phyloP scores from a whole-genome alignment of 2,113 vertebrate genomes.

The Motacilla alba region DNA sequence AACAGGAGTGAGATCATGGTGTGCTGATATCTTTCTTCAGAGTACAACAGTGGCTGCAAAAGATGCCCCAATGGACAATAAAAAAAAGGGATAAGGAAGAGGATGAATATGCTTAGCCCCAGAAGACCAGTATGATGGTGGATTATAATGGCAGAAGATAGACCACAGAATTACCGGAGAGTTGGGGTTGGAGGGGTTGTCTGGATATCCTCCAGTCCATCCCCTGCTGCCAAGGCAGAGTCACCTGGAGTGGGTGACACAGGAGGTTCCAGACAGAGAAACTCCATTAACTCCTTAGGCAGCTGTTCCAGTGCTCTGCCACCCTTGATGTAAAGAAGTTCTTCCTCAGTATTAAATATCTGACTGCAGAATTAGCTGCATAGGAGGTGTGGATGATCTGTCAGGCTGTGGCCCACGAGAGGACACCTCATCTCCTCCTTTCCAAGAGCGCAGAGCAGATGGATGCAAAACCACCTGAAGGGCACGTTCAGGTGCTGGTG shows the following conservation, averaged over 20 bases:
- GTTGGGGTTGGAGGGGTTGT: rapidly evolving
- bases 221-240: neutral
- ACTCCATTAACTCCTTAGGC: no score
- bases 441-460: neutral
- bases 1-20: neutral
- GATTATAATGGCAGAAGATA: neutral
- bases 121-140: neutral
- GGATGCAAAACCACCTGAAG: neutral
- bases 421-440: neutral
- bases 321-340: neutral
- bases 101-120: neutral
- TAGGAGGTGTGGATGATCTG: rapidly evolving
- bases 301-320: neutral
- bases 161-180: neutral
- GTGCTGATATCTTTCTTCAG: neutral
- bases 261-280: neutral
- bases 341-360: neutral
- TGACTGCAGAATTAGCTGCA: neutral
- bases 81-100: neutral
- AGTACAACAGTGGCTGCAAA: neutral
- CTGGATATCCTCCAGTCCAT: neutral
- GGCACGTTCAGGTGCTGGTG: neutral
- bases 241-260: neutral
- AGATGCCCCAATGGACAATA: rapidly evolving
- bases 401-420: neutral